Conservation (phyloP, 2,888 invertebrate genomes). For the Yponomeuta cagnagella region DNA sequence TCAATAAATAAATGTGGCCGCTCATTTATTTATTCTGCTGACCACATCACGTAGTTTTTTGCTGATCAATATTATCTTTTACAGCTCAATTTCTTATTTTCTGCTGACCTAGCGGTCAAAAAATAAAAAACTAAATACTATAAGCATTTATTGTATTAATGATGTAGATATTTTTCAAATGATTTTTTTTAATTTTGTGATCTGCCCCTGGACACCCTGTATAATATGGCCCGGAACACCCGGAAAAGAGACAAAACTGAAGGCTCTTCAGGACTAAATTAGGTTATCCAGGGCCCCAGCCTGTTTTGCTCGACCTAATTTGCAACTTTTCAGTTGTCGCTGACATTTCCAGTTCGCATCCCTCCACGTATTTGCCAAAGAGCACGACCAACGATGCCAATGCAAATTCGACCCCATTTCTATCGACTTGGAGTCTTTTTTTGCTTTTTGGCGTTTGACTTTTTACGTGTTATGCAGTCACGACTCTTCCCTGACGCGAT, state of each 20-base stretch:
- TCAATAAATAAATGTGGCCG: too few relatives aligned
- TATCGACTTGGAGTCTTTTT: neutral
- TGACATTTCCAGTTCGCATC: neutral
- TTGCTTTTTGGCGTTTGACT: neutral
- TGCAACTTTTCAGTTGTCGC: neutral
- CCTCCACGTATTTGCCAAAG: neutral
- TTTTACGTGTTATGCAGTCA: neutral
- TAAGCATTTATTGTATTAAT: too few relatives aligned
- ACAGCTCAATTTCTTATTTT: too few relatives aligned
- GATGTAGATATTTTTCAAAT: too few relatives aligned
- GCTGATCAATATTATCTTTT: too few relatives aligned
- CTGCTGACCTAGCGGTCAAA: too few relatives aligned
- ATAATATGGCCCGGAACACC: neutral
- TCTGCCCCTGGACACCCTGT: too few relatives aligned
- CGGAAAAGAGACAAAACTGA: neutral
- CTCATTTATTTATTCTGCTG: too few relatives aligned
- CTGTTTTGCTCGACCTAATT: neutral
- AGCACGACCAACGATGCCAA: neutral
- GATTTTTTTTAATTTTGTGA: too few relatives aligned
- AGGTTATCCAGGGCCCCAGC: neutral
- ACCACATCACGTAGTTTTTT: too few relatives aligned
- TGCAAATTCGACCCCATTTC: neutral
- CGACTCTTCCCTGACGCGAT: neutral
- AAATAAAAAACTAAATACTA: too few relatives aligned
- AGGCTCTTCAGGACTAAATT: neutral